Evolutionary conservation across 2,797 vertebrate species (phyloP).

Genomic region (Cossypha niveicapilla): DNA sequence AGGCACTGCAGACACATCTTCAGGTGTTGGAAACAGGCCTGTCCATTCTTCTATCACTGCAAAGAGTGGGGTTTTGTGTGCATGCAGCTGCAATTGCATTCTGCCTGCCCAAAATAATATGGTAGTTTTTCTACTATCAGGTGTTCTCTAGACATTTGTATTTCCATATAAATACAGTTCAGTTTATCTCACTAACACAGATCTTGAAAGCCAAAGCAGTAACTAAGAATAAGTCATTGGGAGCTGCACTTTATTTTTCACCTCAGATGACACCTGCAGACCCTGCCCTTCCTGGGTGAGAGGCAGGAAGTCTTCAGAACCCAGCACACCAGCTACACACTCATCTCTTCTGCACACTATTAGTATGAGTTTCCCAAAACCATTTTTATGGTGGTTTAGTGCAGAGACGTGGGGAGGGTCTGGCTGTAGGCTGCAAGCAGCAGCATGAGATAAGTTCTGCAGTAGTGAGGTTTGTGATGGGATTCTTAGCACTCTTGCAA

Average conservation of each 20-base stretch:
- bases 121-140: neutral
- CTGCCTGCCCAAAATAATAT: neutral
- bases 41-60: neutral
- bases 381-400: neutral
- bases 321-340: neutral
- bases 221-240: neutral
- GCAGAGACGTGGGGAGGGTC: rapidly evolving
- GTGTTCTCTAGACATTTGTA: neutral
- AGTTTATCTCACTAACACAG: neutral
- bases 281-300: constrained; percentile 51
- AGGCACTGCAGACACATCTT: neutral
- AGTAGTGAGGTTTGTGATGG: neutral
- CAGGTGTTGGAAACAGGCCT: neutral
- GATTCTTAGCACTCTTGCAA: neutral
- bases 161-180: neutral
- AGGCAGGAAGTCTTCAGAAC: constrained; percentile 42
- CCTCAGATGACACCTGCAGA: constrained; percentile 24
- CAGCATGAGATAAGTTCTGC: neutral
- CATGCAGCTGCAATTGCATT: neutral
- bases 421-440: neutral
- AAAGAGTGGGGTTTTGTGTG: neutral
- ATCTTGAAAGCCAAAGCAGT: neutral
- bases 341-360: neutral
- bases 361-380: neutral
- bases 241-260: constrained; percentile 15